These are phyloP conservation scores for Palythoa grandis DNA, from an alignment of 92 coral and sea anemone species.

Conservation along the genomic window DNA sequence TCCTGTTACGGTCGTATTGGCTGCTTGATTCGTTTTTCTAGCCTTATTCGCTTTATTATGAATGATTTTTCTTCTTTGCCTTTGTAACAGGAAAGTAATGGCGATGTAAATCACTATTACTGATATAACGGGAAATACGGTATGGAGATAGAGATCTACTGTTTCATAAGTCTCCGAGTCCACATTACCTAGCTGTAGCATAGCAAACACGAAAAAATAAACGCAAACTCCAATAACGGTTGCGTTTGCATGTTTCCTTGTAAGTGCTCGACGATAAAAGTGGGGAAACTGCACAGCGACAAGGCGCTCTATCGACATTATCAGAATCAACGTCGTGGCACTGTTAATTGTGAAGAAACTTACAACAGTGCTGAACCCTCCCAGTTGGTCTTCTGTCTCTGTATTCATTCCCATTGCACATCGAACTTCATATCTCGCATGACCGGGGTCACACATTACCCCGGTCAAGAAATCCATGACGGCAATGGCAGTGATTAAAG, in stretches of 20 bases:
- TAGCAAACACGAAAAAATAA: not conserved
- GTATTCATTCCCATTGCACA: not conserved
- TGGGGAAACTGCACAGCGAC: not conserved
- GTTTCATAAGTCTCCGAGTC: constrained; percentile 3
- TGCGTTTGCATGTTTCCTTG: not conserved
- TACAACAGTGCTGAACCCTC: not conserved
- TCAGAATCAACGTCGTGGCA: too few relatives aligned
- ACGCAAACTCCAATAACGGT: not conserved
- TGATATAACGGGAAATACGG: not conserved
- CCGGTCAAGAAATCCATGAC: constrained; percentile 10
- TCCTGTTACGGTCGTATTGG: not conserved
- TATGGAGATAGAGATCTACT: not conserved
- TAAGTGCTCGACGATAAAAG: too few relatives aligned
- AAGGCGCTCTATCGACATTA: not conserved
- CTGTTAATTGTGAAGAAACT: constrained; percentile 10
- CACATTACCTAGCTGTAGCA: not conserved
- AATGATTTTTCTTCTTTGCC: not conserved
- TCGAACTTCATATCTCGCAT: constrained; percentile 5
- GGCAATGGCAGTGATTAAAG: constrained; percentile 22
- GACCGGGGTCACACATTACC: constrained; percentile 2
- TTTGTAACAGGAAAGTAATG: not conserved
- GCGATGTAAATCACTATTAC: not conserved
- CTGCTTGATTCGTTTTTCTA: not conserved
- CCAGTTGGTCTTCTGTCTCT: not conserved
- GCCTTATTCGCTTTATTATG: not conserved